Evolutionary conservation across 2,797 vertebrate species (phyloP).

Genomic region (Cyclura pinguis): DNA sequence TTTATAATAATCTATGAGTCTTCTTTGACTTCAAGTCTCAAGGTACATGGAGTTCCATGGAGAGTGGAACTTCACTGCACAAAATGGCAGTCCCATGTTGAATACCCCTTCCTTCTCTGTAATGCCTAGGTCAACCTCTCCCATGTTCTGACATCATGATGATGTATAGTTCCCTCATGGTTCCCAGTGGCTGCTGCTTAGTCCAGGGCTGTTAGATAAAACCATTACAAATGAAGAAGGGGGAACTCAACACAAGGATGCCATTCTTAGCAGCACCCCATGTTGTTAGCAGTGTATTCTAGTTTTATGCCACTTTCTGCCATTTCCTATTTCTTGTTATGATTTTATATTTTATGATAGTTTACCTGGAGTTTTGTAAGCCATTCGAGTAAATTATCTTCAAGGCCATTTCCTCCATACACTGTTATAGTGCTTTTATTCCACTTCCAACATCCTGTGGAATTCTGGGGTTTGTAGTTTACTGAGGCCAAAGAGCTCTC

Average conservation of each 20-base stretch:
- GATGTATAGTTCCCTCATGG: neutral
- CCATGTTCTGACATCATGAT: neutral
- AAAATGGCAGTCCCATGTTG: neutral
- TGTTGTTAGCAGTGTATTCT: neutral
- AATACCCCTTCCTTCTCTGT: too few species aligned
- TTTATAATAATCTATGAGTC: neutral
- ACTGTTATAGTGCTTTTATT: too few species aligned
- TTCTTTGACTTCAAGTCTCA: neutral
- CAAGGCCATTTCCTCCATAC: too few species aligned
- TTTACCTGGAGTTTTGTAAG: neutral
- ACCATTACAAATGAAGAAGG: neutral
- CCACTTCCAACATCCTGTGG: too few species aligned
- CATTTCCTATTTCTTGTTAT: too few species aligned
- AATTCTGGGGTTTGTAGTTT: too few species aligned
- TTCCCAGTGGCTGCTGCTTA: neutral
- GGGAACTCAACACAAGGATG: neutral
- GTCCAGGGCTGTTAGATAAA: neutral
- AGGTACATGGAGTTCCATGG: neutral
- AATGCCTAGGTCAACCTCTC: neutral
- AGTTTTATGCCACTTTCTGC: neutral
- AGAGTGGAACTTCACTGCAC: too few species aligned
- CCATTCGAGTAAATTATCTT: neutral
- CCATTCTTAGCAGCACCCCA: neutral
- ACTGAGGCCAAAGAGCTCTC: too few species aligned
- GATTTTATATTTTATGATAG: neutral